Percentiles rank a stretch among this genome's conserved stretches.
These are phyloP conservation scores for Stramonita haemastoma DNA, from an alignment of 2,888 invertebrate genomes.

Conservation along the genomic window DNA sequence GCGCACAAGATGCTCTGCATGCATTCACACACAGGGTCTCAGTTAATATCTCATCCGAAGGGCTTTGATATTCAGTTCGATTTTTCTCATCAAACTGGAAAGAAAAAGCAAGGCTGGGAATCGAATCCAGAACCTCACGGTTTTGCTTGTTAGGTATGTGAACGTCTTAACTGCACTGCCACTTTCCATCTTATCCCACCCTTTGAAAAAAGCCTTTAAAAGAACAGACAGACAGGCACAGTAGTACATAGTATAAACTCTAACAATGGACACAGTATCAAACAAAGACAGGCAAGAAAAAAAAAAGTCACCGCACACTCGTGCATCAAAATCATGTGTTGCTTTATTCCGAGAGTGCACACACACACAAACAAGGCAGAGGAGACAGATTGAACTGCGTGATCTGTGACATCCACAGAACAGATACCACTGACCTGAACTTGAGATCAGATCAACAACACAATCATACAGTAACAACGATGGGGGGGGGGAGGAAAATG, in stretches of 20 bases:
- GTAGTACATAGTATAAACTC: too few relatives aligned
- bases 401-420: neutral
- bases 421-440: neutral
- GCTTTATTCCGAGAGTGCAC: neutral
- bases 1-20: neutral
- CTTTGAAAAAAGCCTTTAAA: neutral
- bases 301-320: neutral
- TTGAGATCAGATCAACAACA: neutral
- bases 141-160: too few relatives aligned
- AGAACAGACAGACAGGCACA: neutral
- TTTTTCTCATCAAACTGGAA: neutral
- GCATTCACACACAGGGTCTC: neutral
- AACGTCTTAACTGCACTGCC: too few relatives aligned
- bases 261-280: neutral
- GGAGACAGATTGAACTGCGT: slow-evolving; percentile 12
- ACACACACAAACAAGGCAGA: slow-evolving; percentile 6
- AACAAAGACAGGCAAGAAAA: neutral
- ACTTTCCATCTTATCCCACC: too few relatives aligned
- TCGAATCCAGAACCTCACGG: neutral
- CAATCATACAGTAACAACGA: neutral
- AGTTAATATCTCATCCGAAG: neutral
- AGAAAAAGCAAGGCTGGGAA: neutral
- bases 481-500: too few relatives aligned
- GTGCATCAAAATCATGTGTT: slow-evolving; percentile 12
- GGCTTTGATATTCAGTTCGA: neutral